Conservation (phyloP, 1,140 invertebrate species). For the Aphis craccivora region DNA sequence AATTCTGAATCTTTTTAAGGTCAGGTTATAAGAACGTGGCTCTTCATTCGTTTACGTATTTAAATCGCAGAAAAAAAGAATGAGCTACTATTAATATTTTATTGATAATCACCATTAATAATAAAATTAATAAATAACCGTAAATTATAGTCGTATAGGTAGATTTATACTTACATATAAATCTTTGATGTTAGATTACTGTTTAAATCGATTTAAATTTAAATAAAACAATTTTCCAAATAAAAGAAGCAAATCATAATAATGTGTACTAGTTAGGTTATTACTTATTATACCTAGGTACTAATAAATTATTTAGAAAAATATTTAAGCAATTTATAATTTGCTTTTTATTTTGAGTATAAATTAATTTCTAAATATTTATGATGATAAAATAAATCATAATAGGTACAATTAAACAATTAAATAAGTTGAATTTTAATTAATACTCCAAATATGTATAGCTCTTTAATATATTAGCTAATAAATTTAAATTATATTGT, state of each 20-base stretch:
- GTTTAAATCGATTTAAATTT: background rate
- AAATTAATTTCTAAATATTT: background rate
- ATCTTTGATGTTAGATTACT: background rate
- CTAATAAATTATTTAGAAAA: background rate
- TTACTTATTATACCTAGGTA: background rate
- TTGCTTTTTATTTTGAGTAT: background rate
- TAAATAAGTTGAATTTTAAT: background rate
- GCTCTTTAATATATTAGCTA: background rate
- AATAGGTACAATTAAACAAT: background rate
- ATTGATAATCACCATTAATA: background rate
- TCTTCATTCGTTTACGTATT: background rate
- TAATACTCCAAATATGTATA: background rate
- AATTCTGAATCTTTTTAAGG: constrained; percentile 21
- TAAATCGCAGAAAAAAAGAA: background rate
- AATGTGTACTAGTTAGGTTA: background rate
- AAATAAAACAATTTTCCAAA: background rate
- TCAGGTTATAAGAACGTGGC: constrained; percentile 38
- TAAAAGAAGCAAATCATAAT: background rate
- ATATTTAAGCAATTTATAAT: background rate
- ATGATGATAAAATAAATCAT: background rate
- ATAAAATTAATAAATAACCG: constrained; percentile 14
- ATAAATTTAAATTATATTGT: background rate
- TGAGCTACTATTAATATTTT: background rate
- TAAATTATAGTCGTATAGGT: background rate
- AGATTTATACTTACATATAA: background rate